Evolutionary conservation across 2,113 vertebrate species (phyloP), one percentile per base, ranked within the genome.

Genomic region (Muscicapa adusta): DNA sequence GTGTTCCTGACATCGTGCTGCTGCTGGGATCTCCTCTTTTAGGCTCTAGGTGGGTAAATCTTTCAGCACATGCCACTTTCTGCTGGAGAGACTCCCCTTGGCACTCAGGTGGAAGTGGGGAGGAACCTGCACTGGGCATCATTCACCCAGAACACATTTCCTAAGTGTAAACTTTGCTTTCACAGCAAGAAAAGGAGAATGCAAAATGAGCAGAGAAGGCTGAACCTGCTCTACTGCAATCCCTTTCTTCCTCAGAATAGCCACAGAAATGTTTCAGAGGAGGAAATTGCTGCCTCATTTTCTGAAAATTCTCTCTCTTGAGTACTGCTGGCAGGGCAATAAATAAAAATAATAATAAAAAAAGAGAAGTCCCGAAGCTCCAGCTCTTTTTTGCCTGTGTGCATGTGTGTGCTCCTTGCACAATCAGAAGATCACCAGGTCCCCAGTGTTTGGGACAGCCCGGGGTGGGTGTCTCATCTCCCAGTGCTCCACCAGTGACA

Each of bases 401-500:
- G 31, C 72, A 48, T 67, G 26, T 5, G 8, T 10, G 57, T 48
- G 4, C 7, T 85, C 20, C 36, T n/a, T 33, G n/a, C 15, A 62
- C 10, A 36, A 48, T 8, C 48, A 60, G 53, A 48, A 42, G 36
- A 9, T 34, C 38, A 2, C 7, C 29, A n/a, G 31, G 18, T 40
- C 45, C 5, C 6, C 4, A 10, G 10, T 38, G 70, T 42, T 67
- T 47, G 1, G 18, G 86, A 10, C 65, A 22, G 29, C 23, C 31
- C 0, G 0, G 3, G 11, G 10, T 31, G 34, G 28, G 8, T 26
- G 29, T 61, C 10, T 25, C 58, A 9, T 5, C 29, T 50, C 77
- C 93, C 89, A 85, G 71, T 94, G 93, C 85, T 94, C 71, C 95
- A 73, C 63, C 89, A 91, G 85, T 96, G 94, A 97, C 96, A 95